phyloP scores from a whole-genome alignment of 2,113 vertebrate species.

The Lanius collurio region DNA sequence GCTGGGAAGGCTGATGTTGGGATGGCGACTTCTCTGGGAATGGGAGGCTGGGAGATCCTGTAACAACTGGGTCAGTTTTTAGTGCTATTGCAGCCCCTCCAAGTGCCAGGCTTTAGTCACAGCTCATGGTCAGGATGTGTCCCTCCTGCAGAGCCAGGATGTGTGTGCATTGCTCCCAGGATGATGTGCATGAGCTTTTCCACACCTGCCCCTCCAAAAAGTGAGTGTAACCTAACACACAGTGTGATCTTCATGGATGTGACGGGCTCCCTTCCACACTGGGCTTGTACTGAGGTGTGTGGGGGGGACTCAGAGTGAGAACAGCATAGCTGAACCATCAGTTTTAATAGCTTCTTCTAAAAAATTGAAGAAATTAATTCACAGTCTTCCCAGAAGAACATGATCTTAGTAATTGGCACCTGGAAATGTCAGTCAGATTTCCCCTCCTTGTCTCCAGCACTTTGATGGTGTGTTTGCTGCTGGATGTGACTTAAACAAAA shows the following conservation, averaged over 20 bases:
- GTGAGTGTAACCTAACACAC: neutral
- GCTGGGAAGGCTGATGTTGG: neutral
- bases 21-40: neutral
- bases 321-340: neutral
- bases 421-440: slow-evolving; percentile 72
- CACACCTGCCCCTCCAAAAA: neutral
- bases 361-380: slow-evolving; percentile 28
- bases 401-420: slow-evolving; percentile 67
- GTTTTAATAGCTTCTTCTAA: neutral
- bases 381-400: slow-evolving; percentile 44
- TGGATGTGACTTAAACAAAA: slow-evolving; percentile 74
- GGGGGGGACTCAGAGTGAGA: neutral
- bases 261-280: neutral
- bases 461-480: slow-evolving; percentile 72
- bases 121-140: neutral
- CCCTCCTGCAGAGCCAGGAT: neutral
- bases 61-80: neutral
- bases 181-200: neutral
- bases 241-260: neutral
- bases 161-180: neutral
- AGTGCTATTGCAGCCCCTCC: neutral
- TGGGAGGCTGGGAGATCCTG: neutral
- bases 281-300: neutral
- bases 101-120: neutral
- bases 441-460: slow-evolving; percentile 62